Evolutionary conservation across 2,113 vertebrate species (phyloP).

Genomic region (Mugil cephalus): DNA sequence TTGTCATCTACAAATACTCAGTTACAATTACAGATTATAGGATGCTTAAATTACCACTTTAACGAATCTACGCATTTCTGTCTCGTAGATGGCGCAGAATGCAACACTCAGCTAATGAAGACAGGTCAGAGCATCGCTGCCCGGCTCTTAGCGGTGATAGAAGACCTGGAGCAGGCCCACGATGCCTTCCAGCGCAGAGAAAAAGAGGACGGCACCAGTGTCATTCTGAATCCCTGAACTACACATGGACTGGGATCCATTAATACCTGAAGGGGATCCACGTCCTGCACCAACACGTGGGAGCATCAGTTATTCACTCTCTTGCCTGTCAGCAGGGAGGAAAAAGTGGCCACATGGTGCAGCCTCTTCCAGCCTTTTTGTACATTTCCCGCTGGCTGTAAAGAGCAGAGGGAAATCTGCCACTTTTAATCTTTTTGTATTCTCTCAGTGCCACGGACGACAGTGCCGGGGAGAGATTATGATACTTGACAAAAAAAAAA

Average conservation of each 20-base stretch:
- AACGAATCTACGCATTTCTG: constrained; percentile 6
- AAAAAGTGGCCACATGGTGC: constrained; percentile 22
- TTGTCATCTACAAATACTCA: not conserved
- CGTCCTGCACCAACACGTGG: constrained; percentile 14
- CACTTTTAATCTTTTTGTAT: constrained; percentile 59
- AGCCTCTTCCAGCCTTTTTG: constrained; percentile 41
- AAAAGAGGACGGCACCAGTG: constrained; percentile 63
- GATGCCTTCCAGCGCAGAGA: constrained; percentile 83
- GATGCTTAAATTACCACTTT: not conserved
- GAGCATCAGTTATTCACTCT: constrained; percentile 24
- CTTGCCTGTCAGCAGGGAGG: constrained; percentile 13
- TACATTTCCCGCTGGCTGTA: constrained; percentile 32
- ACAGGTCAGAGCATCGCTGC: constrained; percentile 63
- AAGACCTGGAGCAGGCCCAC: constrained; percentile 87
- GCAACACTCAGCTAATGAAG: constrained; percentile 45
- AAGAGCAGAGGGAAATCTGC: constrained; percentile 38
- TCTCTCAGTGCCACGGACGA: constrained; percentile 63
- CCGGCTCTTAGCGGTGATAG: constrained; percentile 84
- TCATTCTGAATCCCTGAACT: constrained; percentile 73
- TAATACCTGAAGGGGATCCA: constrained; percentile 4
- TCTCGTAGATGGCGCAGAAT: constrained; percentile 61
- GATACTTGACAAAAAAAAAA: constrained; percentile 44
- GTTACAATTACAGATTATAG: not conserved
- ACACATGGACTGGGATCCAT: constrained; percentile 25
- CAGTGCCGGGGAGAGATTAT: constrained; percentile 44